Conservation (phyloP, 1,140 invertebrate species). For the Melitaea cinxia region DNA sequence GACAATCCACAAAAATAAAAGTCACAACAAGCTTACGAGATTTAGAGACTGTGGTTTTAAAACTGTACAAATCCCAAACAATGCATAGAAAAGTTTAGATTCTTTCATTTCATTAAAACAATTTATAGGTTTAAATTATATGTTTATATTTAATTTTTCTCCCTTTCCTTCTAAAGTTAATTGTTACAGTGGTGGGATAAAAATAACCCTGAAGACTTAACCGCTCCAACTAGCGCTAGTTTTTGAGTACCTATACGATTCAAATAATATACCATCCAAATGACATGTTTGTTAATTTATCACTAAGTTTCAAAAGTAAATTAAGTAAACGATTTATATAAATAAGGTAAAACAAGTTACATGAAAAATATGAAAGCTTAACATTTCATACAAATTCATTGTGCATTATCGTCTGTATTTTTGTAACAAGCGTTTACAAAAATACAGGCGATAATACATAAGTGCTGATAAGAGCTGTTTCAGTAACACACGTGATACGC, state of each 20-base stretch:
- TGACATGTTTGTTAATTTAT: neutral
- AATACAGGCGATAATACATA: too few species aligned
- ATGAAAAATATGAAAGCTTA: neutral
- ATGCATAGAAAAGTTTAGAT: too few species aligned
- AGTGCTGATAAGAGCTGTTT: slow-evolving; percentile 6
- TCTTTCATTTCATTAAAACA: too few species aligned
- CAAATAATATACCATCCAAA: too few species aligned
- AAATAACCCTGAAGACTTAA: too few species aligned
- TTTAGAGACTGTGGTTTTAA: neutral
- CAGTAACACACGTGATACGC: neutral
- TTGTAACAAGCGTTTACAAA: neutral
- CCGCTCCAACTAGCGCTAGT: too few species aligned
- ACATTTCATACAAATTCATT: neutral
- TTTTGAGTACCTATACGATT: too few species aligned
- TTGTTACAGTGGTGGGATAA: too few species aligned
- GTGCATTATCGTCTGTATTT: neutral
- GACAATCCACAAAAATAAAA: neutral
- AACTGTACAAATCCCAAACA: too few species aligned
- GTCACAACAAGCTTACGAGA: neutral
- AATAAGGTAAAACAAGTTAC: neutral
- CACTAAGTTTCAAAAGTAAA: neutral
- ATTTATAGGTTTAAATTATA: too few species aligned
- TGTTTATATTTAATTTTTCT: too few species aligned
- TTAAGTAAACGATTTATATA: neutral
- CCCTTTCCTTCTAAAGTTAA: too few species aligned